Base-by-base conservation (phyloP, 2,797 vertebrate species). In the Gephyroberyx darwinii region DNA sequence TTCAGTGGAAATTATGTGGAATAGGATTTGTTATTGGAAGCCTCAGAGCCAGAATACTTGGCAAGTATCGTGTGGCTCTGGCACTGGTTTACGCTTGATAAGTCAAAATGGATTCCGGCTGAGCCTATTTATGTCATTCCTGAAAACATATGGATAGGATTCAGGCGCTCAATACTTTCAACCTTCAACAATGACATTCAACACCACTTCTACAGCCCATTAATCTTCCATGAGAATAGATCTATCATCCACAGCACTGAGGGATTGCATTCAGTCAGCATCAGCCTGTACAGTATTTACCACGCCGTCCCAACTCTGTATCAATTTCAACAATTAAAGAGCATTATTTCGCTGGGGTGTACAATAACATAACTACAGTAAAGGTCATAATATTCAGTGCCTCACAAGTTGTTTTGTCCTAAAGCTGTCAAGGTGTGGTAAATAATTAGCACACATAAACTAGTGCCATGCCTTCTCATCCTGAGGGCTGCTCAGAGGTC, bases 81-180 rank as follows among this genome's bases (percentile, higher is more conserved):
- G 91, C 89, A 90, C 83, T 17, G 80, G 83, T 88, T 89, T 89
- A 88, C 88, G 89, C 90, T 90, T 91, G 90, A 92, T 91, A 90
- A 91, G 90, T 92, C 88, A 88, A 89, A 92, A 92, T 91, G 90
- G 90, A 93, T 92, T 92, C 91, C 82, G 87, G 90, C 91, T 92
- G 92, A 92, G 90, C 88, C 90, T 92, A 92, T 92, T 93, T 92
- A 90, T 93, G 92, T 91, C 86, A 90, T 93, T 93, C 90, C 91
- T 93, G 92, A 93, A 93, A 93, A 93, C 92, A 91, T 91, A 92
- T 93, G 90, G 91, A 90, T 91, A 90, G 88, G 88, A 92, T 92
- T 92, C 87, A 81, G 86, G 48, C 90, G 87, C 85, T 93, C 90
- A 82, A 92, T 92, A 91, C 88, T 90, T 90, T 92, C 88, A 92